Evolutionary conservation across 2,888 invertebrate species (phyloP).

Genomic region (Archips crataeganus): DNA sequence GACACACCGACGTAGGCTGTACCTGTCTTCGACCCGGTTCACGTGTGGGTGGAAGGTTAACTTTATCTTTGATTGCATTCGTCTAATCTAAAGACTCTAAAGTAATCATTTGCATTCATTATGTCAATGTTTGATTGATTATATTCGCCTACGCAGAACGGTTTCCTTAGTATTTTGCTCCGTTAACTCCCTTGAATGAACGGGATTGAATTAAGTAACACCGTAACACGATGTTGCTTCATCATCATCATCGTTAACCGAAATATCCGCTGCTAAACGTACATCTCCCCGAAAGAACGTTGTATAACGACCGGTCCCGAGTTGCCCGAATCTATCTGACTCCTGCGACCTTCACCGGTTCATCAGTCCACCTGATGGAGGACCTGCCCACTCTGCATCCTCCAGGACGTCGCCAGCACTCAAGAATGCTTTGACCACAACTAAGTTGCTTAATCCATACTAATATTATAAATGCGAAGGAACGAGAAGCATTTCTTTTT

Average conservation of each 20-base stretch:
- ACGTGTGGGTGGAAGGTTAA: conserved; percentile 38
- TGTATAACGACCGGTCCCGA: no score
- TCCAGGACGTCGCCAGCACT: no score
- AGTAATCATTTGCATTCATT: conserved; percentile 59
- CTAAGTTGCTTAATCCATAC: no score
- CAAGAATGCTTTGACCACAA: no score
- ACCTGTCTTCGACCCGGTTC: conserved; percentile 10
- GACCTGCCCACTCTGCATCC: no score
- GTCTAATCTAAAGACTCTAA: conserved; percentile 47
- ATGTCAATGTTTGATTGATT: conserved; percentile 50
- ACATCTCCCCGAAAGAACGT: no score
- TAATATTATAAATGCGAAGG: no score
- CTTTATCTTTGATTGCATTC: conserved; percentile 54
- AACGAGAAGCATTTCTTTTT: no score
- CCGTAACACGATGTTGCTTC: neutral
- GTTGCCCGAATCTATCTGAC: no score
- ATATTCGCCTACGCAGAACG: conserved; percentile 24
- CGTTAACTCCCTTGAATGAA: neutral
- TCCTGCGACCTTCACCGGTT: no score
- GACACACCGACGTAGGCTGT: conserved; percentile 19
- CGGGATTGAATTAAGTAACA: neutral
- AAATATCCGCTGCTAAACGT: no score
- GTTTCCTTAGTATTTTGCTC: conserved; percentile 14
- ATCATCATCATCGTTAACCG: neutral
- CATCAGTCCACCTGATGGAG: no score